Evolutionary conservation across 2,888 invertebrate genomes (phyloP).

Genomic region (Tuta absoluta): DNA sequence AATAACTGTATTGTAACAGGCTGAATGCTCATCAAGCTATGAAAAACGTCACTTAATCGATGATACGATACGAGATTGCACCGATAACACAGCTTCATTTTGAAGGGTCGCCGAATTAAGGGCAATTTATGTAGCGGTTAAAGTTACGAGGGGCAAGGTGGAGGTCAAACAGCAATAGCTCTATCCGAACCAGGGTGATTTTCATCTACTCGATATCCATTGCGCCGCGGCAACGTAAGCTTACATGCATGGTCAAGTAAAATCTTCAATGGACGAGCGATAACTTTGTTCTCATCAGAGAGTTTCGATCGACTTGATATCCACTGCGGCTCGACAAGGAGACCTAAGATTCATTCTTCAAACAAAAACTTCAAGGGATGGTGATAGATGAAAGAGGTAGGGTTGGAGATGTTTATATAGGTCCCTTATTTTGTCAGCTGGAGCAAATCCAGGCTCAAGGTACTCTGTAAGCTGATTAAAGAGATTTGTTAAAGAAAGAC

Average conservation of each 20-base stretch:
- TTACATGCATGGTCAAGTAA: no score
- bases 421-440: neutral
- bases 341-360: no score
- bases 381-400: no score
- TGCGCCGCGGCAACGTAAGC: no score
- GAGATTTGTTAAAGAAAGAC: neutral
- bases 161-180: constrained; percentile 48
- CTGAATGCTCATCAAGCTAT: neutral
- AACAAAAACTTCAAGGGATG: no score
- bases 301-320: no score
- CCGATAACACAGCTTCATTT: constrained; percentile 37
- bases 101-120: constrained; percentile 49
- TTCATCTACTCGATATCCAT: no score
- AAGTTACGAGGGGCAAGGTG: constrained; percentile 47
- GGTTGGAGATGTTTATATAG: constrained; percentile 9
- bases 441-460: neutral
- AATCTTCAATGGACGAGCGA: no score
- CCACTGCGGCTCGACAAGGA: no score
- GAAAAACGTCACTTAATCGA: neutral
- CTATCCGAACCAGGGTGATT: no score
- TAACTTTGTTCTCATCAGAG: no score
- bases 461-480: neutral
- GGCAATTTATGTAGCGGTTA: constrained; percentile 60
- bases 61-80: constrained; percentile 1
- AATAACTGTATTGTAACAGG: no score